Base-by-base conservation (phyloP, 2,888 invertebrate genomes). In the Cryptops parisi region DNA sequence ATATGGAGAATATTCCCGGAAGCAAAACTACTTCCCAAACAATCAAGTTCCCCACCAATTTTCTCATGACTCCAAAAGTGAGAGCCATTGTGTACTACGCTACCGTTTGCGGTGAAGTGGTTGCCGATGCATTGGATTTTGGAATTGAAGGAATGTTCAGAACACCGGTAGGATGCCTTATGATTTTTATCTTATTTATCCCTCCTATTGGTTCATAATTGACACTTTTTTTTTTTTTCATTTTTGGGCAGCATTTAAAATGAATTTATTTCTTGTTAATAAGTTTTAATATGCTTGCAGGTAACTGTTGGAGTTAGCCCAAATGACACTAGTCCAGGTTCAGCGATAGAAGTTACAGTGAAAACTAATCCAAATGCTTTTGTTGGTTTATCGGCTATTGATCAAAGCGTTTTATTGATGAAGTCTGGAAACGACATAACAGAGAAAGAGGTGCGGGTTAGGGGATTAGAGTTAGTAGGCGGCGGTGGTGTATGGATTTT, bases 341-440 rank as follows among this genome's bases (percentile, higher is more conserved):
- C 65, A 2, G 57, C 54, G 15, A 65, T 70, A 2, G 62, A 64
- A 27, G 64, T 73, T 12, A 59, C 60, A 24, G 68, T 73, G 2
- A 61, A 60, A n/a, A 72, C 72, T 9, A 68, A 67, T 47, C 70
- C 72, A 15, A 60, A 65, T 47, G 72, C 72, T 1, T 60, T 64
- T 15, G 69, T 72, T 19, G 68, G 70, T 39, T 61, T 74, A 2
- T 60, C 72, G 45, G 72, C 70, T 5, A 70, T 74, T 2, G 74
- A 74, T 59, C 71, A 74, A 60, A 70, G 70, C 58, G 72, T 74
- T 19, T 63, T 72, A 2, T 61, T 74, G 12, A 63, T 74, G 25
- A 71, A 70, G 58, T 64, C 67, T 46, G 73, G 73, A 55, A 74
- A 74, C 62, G 74, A 74, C 60, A 68, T 73, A 57, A 71, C 71